phyloP scores from a whole-genome alignment of 2,113 vertebrate genomes.

The Hippocampus guttulatus region DNA sequence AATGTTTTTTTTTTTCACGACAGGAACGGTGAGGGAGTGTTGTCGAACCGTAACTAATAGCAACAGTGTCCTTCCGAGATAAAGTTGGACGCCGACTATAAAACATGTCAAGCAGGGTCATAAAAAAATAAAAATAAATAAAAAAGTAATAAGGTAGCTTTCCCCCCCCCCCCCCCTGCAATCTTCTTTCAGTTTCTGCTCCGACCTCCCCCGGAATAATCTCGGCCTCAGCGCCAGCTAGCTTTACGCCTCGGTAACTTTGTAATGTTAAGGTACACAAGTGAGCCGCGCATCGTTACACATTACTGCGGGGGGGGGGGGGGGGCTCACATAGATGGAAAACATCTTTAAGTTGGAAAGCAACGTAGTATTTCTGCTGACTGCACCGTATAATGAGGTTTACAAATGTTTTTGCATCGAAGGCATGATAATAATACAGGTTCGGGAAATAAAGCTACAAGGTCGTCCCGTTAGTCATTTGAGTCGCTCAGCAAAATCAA shows the following conservation, averaged over 20 bases:
- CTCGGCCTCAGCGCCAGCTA: constrained; percentile 46
- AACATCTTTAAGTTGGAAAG: constrained; percentile 1
- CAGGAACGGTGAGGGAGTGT: neutral
- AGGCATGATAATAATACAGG: neutral
- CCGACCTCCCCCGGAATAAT: constrained; percentile 66
- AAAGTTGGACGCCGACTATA: neutral
- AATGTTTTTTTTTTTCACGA: too few relatives aligned
- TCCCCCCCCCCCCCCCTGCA: neutral
- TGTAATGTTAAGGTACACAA: constrained; percentile 32
- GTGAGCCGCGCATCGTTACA: neutral
- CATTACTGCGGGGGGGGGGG: neutral
- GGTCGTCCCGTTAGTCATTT: neutral
- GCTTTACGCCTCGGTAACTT: constrained; percentile 30
- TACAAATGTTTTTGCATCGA: neutral
- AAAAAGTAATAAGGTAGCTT: neutral
- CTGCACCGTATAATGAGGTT: neutral
- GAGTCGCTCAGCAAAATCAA: neutral
- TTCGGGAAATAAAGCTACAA: neutral
- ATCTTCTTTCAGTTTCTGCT: constrained; percentile 50
- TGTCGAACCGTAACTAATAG: neutral
- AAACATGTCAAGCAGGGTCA: neutral
- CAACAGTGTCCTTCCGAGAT: neutral
- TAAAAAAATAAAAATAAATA: neutral
- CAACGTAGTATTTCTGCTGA: neutral
- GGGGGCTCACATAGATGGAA: neutral